Evolutionary conservation across 2,797 vertebrate genomes (phyloP).

Genomic region (Peromyscus eremicus): DNA sequence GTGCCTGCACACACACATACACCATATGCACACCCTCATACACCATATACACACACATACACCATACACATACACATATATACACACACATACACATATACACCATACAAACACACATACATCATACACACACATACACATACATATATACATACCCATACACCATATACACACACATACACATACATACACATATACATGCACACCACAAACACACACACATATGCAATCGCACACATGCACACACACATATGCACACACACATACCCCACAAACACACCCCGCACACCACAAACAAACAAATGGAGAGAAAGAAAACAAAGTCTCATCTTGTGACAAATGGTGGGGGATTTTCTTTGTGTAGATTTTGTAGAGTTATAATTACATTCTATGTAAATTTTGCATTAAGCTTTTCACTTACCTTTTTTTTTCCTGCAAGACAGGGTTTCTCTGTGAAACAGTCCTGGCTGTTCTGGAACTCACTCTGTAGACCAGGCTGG

Average conservation of each 20-base stretch:
- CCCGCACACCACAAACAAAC: background rate
- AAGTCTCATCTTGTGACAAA: constrained; percentile 5
- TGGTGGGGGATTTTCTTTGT: constrained; percentile 1
- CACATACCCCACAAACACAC: background rate
- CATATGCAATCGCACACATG: background rate
- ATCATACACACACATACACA: background rate
- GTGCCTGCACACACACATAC: too few species aligned
- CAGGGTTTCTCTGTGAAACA: too few species aligned
- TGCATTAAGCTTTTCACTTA: constrained; percentile 33
- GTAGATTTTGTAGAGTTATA: constrained; percentile 18
- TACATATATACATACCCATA: background rate
- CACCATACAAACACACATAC: background rate
- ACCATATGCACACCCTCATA: background rate
- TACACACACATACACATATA: background rate
- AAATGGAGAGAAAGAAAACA: background rate
- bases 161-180: background rate
- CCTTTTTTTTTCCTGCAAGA: background rate
- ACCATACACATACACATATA: background rate
- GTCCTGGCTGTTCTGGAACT: too few species aligned
- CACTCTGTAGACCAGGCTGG: too few species aligned
- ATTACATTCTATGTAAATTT: constrained; percentile 45
- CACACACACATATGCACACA: background rate
- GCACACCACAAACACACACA: background rate
- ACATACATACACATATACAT: too few species aligned
- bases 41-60: background rate